Evolutionary conservation across 2,113 vertebrate genomes (phyloP).

Genomic region (Hypocryptadius cinnamomeus): DNA sequence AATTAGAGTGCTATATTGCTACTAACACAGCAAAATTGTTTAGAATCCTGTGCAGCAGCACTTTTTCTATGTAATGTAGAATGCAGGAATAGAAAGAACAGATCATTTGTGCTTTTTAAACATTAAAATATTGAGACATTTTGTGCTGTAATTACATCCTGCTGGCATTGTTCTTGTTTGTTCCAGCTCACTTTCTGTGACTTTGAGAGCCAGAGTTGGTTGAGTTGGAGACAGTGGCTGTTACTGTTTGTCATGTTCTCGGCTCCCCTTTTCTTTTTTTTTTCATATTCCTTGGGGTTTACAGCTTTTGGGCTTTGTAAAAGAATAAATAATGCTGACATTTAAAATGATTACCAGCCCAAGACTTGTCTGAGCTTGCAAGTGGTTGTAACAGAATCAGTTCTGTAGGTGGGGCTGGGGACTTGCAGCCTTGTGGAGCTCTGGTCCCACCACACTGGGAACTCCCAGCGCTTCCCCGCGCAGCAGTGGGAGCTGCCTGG

Average conservation of each 20-base stretch:
- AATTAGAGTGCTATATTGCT: neutral
- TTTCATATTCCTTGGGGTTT: neutral
- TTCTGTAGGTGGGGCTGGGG: neutral
- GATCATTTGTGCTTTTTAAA: neutral
- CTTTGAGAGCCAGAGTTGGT: neutral
- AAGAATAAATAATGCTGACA: neutral
- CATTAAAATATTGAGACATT: neutral
- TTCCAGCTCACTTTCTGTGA: neutral
- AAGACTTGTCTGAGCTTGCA: neutral
- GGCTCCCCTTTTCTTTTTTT: neutral
- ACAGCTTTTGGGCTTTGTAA: neutral
- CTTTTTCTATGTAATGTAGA: neutral
- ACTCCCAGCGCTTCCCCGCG: neutral
- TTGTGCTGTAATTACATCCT: neutral
- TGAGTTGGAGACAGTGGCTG: neutral
- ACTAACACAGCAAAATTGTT: neutral
- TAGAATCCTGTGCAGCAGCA: neutral
- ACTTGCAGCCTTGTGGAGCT: neutral
- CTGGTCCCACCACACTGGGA: neutral
- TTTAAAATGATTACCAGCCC: neutral
- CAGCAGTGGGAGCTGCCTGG: neutral
- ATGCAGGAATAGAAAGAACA: neutral
- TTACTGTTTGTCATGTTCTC: fast-evolving
- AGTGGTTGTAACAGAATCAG: neutral
- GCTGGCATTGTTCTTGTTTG: neutral